Conservation (phyloP, 1,140 invertebrate genomes). For the Macrostomum lignano region DNA sequence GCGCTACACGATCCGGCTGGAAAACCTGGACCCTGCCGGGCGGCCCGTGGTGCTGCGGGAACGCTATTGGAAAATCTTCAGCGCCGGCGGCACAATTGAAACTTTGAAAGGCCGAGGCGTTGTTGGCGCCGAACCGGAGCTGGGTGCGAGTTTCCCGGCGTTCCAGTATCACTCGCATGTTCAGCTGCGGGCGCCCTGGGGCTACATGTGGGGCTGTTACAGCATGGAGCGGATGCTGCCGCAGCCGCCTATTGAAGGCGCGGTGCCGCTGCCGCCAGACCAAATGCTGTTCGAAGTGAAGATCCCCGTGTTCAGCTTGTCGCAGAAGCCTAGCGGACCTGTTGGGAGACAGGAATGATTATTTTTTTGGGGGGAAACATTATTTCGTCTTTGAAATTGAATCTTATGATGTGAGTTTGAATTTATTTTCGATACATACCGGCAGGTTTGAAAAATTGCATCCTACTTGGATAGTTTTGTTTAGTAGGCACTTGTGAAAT, state of each 20-base stretch:
- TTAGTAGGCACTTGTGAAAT: no score
- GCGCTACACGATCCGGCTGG: conserved; percentile 68
- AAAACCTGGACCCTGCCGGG: conserved; percentile 67
- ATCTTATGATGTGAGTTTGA: no score
- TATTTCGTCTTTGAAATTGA: no score
- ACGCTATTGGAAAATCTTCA: conserved; percentile 83
- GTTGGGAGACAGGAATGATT: no score
- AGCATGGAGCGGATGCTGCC: neutral
- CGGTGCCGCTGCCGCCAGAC: no score
- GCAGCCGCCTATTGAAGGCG: neutral
- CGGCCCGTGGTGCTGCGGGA: conserved; percentile 63
- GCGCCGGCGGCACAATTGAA: conserved; percentile 65
- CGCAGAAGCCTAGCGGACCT: no score
- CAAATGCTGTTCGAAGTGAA: no score
- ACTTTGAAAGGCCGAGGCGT: conserved; percentile 70
- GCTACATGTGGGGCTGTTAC: conserved; percentile 95
- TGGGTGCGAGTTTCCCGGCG: conserved; percentile 54
- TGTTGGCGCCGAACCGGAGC: conserved; percentile 69
- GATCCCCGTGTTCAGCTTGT: no score
- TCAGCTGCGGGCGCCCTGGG: conserved; percentile 74
- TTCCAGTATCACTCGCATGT: conserved; percentile 93
- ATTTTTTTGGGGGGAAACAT: no score
- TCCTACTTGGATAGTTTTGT: no score
- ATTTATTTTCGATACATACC: no score
- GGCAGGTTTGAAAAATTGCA: no score